Percentiles rank a stretch among this genome's conserved stretches.
Conservation (phyloP, 2,113 vertebrate genomes). For the Gila orcuttii region DNA sequence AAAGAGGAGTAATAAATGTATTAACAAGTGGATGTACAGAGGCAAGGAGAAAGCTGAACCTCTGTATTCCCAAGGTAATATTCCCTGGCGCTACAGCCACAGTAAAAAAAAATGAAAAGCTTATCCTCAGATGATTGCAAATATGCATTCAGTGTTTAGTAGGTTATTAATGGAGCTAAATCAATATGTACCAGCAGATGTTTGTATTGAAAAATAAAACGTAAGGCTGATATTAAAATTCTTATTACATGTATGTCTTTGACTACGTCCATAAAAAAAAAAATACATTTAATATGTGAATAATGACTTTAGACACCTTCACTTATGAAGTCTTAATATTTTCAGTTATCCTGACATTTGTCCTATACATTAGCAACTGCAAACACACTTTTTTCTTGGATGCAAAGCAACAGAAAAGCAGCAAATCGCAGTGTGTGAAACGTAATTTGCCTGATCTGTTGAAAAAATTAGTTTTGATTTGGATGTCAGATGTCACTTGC, state of each 20-base stretch:
- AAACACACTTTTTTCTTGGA: background rate
- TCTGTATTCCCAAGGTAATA: slow-evolving; percentile 50
- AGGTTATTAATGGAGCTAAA: slow-evolving; percentile 35
- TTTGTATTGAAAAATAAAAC: background rate
- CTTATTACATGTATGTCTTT: background rate
- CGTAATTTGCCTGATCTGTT: background rate
- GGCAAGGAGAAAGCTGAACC: slow-evolving; percentile 32
- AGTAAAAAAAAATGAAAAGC: slow-evolving; percentile 30
- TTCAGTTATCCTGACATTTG: background rate
- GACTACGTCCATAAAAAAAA: too few species aligned
- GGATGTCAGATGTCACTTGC: background rate
- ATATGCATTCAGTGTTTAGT: slow-evolving; percentile 24
- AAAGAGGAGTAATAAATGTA: slow-evolving; percentile 54
- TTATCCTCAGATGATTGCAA: slow-evolving; percentile 21
- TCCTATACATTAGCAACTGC: background rate
- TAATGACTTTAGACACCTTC: too few species aligned
- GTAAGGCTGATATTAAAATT: background rate
- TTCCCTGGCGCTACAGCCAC: background rate
- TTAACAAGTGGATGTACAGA: slow-evolving; percentile 44
- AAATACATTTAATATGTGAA: too few species aligned
- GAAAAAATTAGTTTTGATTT: background rate
- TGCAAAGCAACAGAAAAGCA: background rate
- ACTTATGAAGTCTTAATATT: background rate
- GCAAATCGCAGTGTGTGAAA: background rate
- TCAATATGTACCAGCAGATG: background rate